Percentiles rank a stretch among this genome's conserved stretches.
phyloP scores from a whole-genome alignment of 2,888 invertebrate genomes.

The Pterobdella sp. region DNA sequence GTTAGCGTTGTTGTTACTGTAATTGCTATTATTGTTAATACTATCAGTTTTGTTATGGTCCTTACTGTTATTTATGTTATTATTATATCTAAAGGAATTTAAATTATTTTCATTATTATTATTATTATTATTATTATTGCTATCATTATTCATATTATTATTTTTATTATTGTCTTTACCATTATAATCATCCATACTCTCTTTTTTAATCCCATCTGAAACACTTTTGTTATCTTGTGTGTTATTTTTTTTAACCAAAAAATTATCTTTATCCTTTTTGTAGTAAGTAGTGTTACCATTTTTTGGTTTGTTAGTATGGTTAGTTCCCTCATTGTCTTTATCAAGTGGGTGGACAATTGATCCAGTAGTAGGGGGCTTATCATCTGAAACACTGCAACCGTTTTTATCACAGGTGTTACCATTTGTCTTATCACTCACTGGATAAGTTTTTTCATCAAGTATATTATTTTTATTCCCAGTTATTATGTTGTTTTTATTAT shows the following conservation, averaged over 20 bases:
- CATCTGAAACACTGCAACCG: neutral
- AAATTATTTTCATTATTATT: neutral
- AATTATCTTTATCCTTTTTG: neutral
- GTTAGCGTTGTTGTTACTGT: neutral
- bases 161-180: conserved; percentile 7
- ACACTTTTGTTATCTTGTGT: neutral
- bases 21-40: neutral
- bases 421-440: neutral
- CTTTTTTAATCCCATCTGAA: neutral
- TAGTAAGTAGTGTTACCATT: neutral
- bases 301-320: neutral
- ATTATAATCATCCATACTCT: neutral
- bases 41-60: neutral
- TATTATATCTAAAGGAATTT: neutral
- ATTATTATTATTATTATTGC: neutral
- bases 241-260: neutral
- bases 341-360: neutral
- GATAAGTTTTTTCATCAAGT: neutral
- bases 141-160: neutral
- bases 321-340: neutral
- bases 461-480: conserved; percentile 2
- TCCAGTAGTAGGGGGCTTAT: neutral
- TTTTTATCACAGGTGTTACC: neutral
- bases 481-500: neutral
- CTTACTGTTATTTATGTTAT: neutral